Conservation (phyloP, 2,113 vertebrate species). For the Cebus imitator region DNA sequence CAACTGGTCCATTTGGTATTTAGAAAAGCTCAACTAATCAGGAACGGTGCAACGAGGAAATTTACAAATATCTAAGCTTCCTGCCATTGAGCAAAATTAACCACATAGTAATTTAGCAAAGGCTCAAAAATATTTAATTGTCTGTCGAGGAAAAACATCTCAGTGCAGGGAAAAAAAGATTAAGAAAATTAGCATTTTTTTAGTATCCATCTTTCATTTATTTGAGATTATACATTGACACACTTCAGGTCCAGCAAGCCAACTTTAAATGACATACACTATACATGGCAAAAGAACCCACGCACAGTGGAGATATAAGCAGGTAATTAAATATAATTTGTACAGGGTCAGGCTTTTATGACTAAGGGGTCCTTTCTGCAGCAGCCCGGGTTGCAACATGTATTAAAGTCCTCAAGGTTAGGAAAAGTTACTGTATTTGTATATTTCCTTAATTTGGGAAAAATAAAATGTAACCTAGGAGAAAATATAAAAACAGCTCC, state of each 20-base stretch:
- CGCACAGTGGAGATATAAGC: not conserved
- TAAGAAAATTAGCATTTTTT: not conserved
- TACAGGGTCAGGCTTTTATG: constrained; percentile 18
- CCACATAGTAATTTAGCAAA: constrained; percentile 16
- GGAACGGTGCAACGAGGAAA: constrained; percentile 29
- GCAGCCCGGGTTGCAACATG: not conserved
- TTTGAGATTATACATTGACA: not conserved
- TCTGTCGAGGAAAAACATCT: constrained; percentile 26
- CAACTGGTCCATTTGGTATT: not conserved
- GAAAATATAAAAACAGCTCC: constrained; percentile 27
- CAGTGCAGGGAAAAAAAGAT: not conserved
- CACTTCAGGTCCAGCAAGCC: not conserved
- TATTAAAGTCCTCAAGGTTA: not conserved
- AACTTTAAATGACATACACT: not conserved
- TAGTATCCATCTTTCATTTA: not conserved
- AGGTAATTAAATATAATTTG: not conserved
- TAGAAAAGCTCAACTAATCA: constrained; percentile 52
- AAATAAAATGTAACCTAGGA: not conserved
- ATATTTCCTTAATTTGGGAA: not conserved
- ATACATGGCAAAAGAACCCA: not conserved
- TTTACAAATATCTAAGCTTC: constrained; percentile 51
- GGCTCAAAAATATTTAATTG: not conserved
- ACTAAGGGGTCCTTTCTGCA: not conserved
- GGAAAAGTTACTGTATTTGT: not conserved
- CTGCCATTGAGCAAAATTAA: constrained; percentile 57